These are phyloP conservation scores for Oriolus oriolus DNA, from an alignment of 2,113 vertebrate genomes.

Conservation along the genomic window DNA sequence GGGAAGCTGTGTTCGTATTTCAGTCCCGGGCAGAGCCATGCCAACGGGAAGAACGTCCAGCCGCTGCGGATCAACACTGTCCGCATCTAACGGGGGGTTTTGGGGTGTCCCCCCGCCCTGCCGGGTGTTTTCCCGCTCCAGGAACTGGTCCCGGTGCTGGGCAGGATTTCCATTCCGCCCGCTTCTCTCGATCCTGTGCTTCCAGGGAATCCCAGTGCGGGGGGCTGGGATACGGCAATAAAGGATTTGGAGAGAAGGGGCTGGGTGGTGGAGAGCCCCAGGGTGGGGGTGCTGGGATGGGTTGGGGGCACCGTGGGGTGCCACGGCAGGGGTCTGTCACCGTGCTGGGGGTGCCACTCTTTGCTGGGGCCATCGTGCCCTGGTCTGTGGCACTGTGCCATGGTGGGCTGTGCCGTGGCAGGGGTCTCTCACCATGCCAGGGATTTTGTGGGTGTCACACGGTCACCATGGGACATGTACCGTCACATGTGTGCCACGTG, in stretches of 20 bases:
- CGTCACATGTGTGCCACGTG: neutral
- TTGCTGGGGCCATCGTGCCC: neutral
- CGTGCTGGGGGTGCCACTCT: neutral
- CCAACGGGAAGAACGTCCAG: slow-evolving; percentile 96
- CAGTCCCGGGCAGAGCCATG: slow-evolving; percentile 96
- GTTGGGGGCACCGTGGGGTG: neutral
- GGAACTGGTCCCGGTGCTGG: neutral
- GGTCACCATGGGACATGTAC: neutral
- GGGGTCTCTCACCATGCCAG: neutral
- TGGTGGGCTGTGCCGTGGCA: neutral
- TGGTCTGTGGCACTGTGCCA: neutral
- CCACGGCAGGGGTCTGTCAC: neutral
- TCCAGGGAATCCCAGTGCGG: neutral
- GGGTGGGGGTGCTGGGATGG: neutral
- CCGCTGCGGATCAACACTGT: slow-evolving; percentile 94
- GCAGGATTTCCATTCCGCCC: neutral
- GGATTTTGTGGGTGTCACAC: neutral
- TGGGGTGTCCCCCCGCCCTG: neutral
- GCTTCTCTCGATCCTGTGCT: neutral
- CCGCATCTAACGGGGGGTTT: slow-evolving; percentile 74
- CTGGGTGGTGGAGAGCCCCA: neutral
- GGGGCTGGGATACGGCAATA: slow-evolving; percentile 36
- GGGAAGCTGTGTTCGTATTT: slow-evolving; percentile 94
- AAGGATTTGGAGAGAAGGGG: slow-evolving; percentile 33
- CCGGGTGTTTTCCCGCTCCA: rapidly evolving